phyloP scores from a whole-genome alignment of 2,797 vertebrate species.

The Muscicapa comitata region DNA sequence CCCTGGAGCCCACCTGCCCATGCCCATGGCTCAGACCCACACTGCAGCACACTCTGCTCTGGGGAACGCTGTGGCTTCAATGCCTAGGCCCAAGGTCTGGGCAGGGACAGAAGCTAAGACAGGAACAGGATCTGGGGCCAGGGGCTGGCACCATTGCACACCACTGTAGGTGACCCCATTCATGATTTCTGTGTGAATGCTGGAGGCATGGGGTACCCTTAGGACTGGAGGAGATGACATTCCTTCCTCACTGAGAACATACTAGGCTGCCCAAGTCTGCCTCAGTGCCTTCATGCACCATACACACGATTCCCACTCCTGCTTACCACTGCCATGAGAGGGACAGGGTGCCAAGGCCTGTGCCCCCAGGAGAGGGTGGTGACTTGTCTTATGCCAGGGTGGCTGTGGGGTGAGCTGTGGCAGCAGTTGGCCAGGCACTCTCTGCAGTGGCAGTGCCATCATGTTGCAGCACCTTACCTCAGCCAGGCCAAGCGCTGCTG shows the following conservation, averaged over 20 bases:
- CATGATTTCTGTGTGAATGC: background rate
- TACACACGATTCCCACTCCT: background rate
- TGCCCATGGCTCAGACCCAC: background rate
- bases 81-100: background rate
- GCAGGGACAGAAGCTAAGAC: background rate
- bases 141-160: background rate
- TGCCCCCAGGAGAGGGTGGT: fast-evolving
- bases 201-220: background rate
- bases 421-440: background rate
- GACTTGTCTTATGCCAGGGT: background rate
- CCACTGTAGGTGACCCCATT: background rate
- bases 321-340: background rate
- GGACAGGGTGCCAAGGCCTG: background rate
- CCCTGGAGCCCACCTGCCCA: background rate
- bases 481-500: fast-evolving
- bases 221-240: background rate
- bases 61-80: fast-evolving
- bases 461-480: fast-evolving
- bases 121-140: background rate
- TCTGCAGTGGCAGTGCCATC: background rate
- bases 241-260: background rate
- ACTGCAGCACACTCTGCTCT: fast-evolving
- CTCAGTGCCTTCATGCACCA: fast-evolving
- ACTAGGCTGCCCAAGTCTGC: background rate
- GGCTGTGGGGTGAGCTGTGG: background rate